Evolutionary conservation across 2,888 invertebrate species (phyloP).

Genomic region (Drosophila imparisetae): DNA sequence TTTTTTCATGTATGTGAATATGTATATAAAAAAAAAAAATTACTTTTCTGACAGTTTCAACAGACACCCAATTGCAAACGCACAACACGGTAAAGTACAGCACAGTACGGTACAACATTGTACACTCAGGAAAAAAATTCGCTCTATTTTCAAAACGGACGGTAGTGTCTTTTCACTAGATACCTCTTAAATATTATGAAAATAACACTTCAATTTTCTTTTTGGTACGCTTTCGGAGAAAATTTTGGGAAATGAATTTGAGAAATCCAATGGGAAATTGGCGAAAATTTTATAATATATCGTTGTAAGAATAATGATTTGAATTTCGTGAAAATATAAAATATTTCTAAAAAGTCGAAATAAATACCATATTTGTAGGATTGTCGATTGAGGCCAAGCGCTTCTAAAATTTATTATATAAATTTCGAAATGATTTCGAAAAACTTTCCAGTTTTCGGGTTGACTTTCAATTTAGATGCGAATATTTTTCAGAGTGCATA

Average conservation of each 20-base stretch:
- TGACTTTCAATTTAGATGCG: not conserved
- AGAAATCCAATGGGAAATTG: not conserved
- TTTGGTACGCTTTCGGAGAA: not conserved
- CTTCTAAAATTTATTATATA: not conserved
- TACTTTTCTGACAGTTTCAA: conserved; percentile 16
- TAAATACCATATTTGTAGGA: not conserved
- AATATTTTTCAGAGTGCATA: not conserved
- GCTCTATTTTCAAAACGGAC: not conserved
- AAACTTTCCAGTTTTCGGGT: not conserved
- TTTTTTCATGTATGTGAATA: conserved; percentile 66
- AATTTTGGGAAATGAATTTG: not conserved
- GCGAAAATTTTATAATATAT: not conserved
- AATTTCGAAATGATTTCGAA: not conserved
- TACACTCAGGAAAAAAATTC: conserved; percentile 4
- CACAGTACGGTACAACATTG: not conserved
- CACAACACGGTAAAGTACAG: conserved; percentile 2
- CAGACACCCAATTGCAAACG: conserved; percentile 8
- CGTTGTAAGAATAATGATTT: not conserved
- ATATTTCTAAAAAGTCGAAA: not conserved
- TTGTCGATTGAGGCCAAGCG: not conserved
- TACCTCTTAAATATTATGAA: not conserved
- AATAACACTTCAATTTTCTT: not conserved
- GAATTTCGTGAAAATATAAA: not conserved
- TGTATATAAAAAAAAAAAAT: conserved; percentile 36
- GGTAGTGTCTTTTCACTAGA: not conserved